These are phyloP conservation scores for Siniperca undulata DNA, from an alignment of 2,797 vertebrate species.

Conservation along the genomic window DNA sequence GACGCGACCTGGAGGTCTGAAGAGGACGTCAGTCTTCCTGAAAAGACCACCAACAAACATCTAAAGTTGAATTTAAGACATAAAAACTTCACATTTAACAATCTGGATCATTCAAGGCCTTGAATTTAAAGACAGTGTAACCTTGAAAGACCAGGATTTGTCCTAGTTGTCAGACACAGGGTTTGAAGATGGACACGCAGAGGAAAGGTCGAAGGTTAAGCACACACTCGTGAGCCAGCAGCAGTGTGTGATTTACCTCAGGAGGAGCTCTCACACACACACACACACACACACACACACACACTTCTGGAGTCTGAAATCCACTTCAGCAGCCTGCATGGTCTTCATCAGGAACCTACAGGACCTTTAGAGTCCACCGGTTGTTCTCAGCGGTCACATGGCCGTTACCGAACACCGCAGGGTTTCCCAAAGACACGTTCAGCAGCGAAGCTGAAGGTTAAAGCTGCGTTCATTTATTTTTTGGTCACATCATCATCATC, in stretches of 20 bases:
- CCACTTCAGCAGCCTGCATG: neutral
- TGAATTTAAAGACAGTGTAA: neutral
- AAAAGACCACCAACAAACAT: neutral
- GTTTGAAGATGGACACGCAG: neutral
- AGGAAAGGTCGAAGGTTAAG: constrained; percentile 24
- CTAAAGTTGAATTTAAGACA: neutral
- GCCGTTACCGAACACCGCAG: too few species aligned
- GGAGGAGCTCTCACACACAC: neutral
- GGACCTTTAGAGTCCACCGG: neutral
- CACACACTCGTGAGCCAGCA: neutral
- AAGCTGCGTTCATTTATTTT: too few species aligned
- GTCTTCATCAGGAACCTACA: neutral
- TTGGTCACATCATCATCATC: too few species aligned
- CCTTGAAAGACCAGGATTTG: too few species aligned
- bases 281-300: neutral
- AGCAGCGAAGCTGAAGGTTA: too few species aligned
- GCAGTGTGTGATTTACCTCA: constrained; percentile 10
- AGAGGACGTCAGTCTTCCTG: neutral
- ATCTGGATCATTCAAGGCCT: neutral
- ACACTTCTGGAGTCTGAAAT: neutral
- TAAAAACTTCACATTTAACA: neutral
- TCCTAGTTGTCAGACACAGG: too few species aligned
- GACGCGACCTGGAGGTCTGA: neutral
- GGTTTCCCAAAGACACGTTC: too few species aligned
- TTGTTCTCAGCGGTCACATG: too few species aligned